Base-by-base conservation (phyloP, 2,797 vertebrate genomes). In the Tachyglossus aculeatus region DNA sequence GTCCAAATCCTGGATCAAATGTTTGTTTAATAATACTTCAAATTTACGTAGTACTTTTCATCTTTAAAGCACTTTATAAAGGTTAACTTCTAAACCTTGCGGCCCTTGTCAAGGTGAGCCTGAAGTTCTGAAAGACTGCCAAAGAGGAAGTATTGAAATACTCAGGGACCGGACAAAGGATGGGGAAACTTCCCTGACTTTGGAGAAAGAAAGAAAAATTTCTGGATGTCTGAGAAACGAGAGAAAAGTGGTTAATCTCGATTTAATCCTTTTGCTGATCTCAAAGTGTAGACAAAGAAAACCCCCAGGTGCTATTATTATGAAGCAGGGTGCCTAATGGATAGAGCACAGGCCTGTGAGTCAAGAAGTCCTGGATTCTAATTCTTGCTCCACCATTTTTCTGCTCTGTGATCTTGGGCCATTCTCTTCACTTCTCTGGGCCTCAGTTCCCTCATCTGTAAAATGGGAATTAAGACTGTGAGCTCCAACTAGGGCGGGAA, bases 201-300 rank as follows among this genome's bases (percentile, higher is more conserved):
- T 59, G 43, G 63, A 76, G 40, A 22, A 15, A 53, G 27, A 15
- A 75, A 62, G 48, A 70, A 71, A 85, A 75, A 68, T 56, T 62
- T 51, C 51, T 37, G 73, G 83, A 85, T 77, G 25, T 14, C 21
- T 63, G 55, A 85, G 51, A 22, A 25, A 67, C 58, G 50, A 39
- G 78, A 83, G 61, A 77, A 77, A 69, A 70, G 60, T 19, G 44
- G 65, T 57, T 65, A 64, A 51, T 65, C 81, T 65, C 81, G 79
- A 47, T 27, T 36, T 51, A 75, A 81, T 55, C 58, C 36, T 47
- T 22, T 6, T 1, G 6, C 24, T 50, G 44, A 79, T 25, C 44
- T 39, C 37, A 58, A 50, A 57, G 34, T 3, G 59, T 25, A 32
- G 55, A 34, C 7, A 53, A 57, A 22, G 57, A 48, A 36, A 47